Base-by-base conservation (phyloP, 2,113 vertebrate species). In the Sarotherodon lohbergeri region DNA sequence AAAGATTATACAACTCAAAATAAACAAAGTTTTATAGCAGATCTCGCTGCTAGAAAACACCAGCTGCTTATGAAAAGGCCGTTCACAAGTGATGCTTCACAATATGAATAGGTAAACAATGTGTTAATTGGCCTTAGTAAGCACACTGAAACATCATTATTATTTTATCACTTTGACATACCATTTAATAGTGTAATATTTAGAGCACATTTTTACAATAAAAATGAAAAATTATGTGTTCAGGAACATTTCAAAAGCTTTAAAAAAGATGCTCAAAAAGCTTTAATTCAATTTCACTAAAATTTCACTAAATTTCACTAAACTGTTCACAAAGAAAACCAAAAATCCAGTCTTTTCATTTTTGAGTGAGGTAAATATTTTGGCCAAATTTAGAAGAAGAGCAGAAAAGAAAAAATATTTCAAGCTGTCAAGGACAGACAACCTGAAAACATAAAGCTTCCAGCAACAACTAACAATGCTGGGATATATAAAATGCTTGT, bases 121-220 rank as follows among this genome's bases (percentile, higher is more conserved):
- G 27, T 50, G 27, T 78, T 78, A 78, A 52, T 8, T 52, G 73
- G 73, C 27, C 10, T 9, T 0, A 32, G 10, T 50, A n/a, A 34
- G 16, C 46, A 52, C 46, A 50, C 27, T 50, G 16, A 78, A 52
- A 52, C 46, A 12, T 29, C 27, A 12, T 12, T 50, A 13, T 78
- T 50, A 50, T 0, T 16, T 11, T 50, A 76, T 76, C 24, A 29
- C 24, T 48, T 48, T 78, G 43, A 50, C 43, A 50, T 29, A 50
- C 6, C 71, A 1, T 78, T 32, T 46, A 19, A 50, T 76, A 50
- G 43, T 50, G 24, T 73, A 27, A 73, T 27, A 46, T 46, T 73
- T 48, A 46, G 1, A 76, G 22, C 27, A 48, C 24, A 46, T 0
- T 0, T 34, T 63, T 43, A 24, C 8, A 46, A 22, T 14, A 24